A percentile compares a stretch with the other conserved stretches of the same genome.
Conservation (phyloP, 2,113 vertebrate species). For the Tamias sibiricus region DNA sequence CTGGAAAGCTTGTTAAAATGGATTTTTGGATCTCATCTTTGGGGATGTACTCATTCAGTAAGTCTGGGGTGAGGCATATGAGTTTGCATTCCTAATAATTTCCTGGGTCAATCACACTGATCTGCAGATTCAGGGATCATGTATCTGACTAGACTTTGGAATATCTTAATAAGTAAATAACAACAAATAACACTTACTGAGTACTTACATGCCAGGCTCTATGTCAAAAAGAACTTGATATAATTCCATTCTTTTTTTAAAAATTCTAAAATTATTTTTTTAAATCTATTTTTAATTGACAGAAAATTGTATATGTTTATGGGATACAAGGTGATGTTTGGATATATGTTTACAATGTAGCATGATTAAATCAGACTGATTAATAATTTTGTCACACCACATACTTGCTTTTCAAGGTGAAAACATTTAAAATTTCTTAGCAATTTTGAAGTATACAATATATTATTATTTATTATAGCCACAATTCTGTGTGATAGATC, state of each 20-base stretch:
- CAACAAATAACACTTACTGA: background rate
- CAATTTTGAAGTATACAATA: background rate
- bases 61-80: background rate
- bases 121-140: background rate
- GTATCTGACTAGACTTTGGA: background rate
- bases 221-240: background rate
- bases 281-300: too few species aligned
- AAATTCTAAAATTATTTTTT: background rate
- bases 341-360: background rate
- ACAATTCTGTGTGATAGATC: background rate
- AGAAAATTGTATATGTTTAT: background rate
- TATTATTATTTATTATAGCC: background rate
- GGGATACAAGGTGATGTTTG: background rate
- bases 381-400: background rate
- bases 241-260: slow-evolving; percentile 6
- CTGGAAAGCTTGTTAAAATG: background rate
- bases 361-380: background rate
- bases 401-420: background rate
- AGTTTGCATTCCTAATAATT: slow-evolving; percentile 45
- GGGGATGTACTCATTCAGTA: background rate
- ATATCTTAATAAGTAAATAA: slow-evolving; percentile 44
- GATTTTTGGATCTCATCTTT: background rate
- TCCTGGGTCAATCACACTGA: background rate
- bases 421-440: background rate
- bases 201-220: background rate